Conservation (phyloP, 2,888 invertebrate genomes). For the Cyclophora albipunctata region DNA sequence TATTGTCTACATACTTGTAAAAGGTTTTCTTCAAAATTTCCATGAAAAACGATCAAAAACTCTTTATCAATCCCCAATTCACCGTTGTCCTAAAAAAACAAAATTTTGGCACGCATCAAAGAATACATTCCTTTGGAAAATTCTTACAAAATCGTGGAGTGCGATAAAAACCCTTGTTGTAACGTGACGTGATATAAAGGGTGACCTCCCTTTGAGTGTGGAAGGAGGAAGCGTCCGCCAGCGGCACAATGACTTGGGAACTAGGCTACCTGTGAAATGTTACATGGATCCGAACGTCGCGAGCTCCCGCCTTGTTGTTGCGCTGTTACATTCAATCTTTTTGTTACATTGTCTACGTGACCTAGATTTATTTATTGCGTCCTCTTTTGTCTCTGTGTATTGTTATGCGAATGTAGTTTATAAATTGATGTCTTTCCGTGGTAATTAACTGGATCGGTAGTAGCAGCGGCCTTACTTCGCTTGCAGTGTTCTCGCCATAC, state of each 20-base stretch:
- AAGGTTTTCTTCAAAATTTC: too few species aligned
- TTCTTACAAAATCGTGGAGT: conserved; percentile 10
- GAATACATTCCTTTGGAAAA: neutral
- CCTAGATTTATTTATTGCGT: neutral
- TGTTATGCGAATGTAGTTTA: too few species aligned
- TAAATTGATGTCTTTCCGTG: too few species aligned
- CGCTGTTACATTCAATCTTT: neutral
- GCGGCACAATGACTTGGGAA: conserved; percentile 31
- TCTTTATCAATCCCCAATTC: too few species aligned
- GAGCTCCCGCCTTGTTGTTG: conserved; percentile 13
- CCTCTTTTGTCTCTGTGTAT: too few species aligned
- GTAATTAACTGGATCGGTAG: too few species aligned
- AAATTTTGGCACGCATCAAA: neutral
- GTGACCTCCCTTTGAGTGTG: conserved; percentile 40
- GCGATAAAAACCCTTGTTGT: conserved; percentile 20
- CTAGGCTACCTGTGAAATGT: conserved; percentile 42
- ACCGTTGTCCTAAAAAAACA: too few species aligned
- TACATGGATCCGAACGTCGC: conserved; percentile 22
- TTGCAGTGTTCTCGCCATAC: too few species aligned
- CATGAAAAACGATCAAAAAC: too few species aligned
- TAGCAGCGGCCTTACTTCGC: too few species aligned
- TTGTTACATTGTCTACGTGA: neutral
- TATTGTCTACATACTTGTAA: too few species aligned
- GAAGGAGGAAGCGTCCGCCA: conserved; percentile 15
- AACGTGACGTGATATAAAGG: conserved; percentile 29